These are phyloP conservation scores for Ectobius pallidus DNA, from an alignment of 2,888 invertebrate species.

Conservation along the genomic window DNA sequence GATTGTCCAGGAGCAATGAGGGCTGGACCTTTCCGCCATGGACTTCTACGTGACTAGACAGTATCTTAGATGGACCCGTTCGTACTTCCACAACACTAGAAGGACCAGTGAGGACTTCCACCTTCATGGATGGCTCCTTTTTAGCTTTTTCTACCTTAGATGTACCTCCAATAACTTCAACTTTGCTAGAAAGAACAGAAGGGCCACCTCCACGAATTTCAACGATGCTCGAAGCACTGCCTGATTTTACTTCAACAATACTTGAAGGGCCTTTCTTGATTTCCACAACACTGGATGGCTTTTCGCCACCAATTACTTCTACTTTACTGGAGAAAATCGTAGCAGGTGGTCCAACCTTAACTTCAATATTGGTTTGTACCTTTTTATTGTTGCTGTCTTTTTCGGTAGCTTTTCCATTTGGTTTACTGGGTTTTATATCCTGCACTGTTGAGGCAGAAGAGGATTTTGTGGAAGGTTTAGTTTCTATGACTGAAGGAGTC, in stretches of 20 bases:
- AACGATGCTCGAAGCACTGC: neutral
- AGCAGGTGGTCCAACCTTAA: conserved; percentile 25
- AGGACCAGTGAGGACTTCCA: conserved; percentile 26
- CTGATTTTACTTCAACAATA: neutral
- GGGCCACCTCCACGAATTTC: conserved; percentile 23
- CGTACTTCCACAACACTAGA: conserved; percentile 47
- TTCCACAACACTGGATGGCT: conserved; percentile 1
- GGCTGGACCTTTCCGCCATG: conserved; percentile 50
- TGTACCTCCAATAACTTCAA: conserved; percentile 56
- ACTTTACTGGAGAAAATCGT: conserved; percentile 42
- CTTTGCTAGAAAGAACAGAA: conserved; percentile 55
- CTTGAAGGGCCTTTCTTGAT: neutral
- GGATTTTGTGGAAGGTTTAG: conserved; percentile 44
- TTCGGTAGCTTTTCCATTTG: conserved; percentile 44
- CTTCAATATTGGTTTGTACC: conserved; percentile 38
- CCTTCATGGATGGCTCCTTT: neutral
- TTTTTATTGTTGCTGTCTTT: neutral
- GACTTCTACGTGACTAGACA: conserved; percentile 53
- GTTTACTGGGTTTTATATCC: conserved; percentile 57
- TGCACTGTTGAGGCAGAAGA: conserved; percentile 43
- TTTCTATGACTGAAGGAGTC: conserved; percentile 47
- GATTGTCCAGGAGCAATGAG: too few relatives aligned
- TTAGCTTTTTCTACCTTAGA: neutral
- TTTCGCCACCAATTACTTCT: conserved; percentile 40
- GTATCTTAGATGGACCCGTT: conserved; percentile 51